These are phyloP conservation scores for Drosophila suzukii DNA, from an alignment of 1,140 invertebrate species.

Conservation along the genomic window DNA sequence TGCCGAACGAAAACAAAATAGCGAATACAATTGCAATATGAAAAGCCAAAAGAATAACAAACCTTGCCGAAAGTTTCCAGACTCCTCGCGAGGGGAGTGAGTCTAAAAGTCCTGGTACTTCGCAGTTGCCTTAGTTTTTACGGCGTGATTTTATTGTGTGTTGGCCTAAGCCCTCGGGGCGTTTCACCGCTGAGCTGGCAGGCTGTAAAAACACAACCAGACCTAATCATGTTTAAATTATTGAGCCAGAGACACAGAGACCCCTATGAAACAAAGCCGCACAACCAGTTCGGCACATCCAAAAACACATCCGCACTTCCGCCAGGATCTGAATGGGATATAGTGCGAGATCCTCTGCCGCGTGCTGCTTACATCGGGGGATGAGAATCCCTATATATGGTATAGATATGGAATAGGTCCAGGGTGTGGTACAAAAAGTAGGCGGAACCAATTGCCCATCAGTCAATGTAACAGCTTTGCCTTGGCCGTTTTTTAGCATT, in stretches of 20 bases:
- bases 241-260: slow-evolving; percentile 62
- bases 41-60: slow-evolving; percentile 79
- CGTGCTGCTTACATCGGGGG: slow-evolving; percentile 55
- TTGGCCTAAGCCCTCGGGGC: slow-evolving; percentile 66
- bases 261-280: slow-evolving; percentile 57
- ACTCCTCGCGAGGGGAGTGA: slow-evolving; percentile 1
- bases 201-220: slow-evolving; percentile 83
- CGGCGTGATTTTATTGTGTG: slow-evolving; percentile 57
- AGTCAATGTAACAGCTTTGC: slow-evolving; percentile 70
- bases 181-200: slow-evolving; percentile 48
- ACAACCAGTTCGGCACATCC: slow-evolving; percentile 69
- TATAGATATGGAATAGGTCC: slow-evolving; percentile 4
- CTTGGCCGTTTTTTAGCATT: slow-evolving; percentile 60
- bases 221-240: slow-evolving; percentile 85
- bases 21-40: slow-evolving; percentile 68
- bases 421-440: slow-evolving; percentile 44
- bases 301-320: slow-evolving; percentile 20
- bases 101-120: neutral
- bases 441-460: slow-evolving; percentile 78
- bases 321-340: slow-evolving; percentile 5
- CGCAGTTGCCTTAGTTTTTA: slow-evolving; percentile 52
- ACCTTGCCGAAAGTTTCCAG: slow-evolving; percentile 29
- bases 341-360: slow-evolving; percentile 40
- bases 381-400: slow-evolving; percentile 23
- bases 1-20: slow-evolving; percentile 66